Conservation (phyloP, 2,888 invertebrate genomes). For the Sinohyriopsis cumingii region DNA sequence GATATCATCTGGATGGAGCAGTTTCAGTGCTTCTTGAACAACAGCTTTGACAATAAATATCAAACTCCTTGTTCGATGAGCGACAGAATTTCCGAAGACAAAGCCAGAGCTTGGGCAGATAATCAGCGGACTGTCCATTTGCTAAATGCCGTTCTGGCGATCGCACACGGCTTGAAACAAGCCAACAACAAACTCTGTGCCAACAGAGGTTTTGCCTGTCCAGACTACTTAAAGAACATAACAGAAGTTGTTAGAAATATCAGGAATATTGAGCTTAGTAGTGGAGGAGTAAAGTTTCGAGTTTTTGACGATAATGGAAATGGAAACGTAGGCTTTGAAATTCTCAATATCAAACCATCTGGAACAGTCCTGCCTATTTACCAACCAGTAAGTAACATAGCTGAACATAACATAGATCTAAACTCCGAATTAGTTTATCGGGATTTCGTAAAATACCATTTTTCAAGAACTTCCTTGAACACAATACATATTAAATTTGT, state of each 20-base stretch:
- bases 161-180: slow-evolving; percentile 39
- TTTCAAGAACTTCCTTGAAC: no score
- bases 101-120: slow-evolving; percentile 10
- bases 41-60: slow-evolving; percentile 39
- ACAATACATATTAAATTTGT: no score
- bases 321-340: slow-evolving; percentile 46
- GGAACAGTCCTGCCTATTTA: no score
- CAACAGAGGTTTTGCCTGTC: slow-evolving; percentile 24
- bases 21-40: slow-evolving; percentile 41
- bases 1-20: slow-evolving; percentile 51
- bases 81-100: slow-evolving; percentile 10
- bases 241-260: slow-evolving; percentile 3
- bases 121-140: slow-evolving; percentile 48
- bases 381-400: no score
- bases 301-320: slow-evolving; percentile 49
- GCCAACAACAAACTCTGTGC: slow-evolving; percentile 36
- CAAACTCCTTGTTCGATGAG: slow-evolving; percentile 15
- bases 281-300: slow-evolving; percentile 7
- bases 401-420: no score
- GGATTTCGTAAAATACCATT: no score
- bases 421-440: no score
- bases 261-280: slow-evolving; percentile 4
- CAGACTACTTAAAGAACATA: slow-evolving; percentile 14
- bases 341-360: slow-evolving; percentile 32
- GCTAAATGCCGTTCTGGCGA: slow-evolving; percentile 51